Conservation (phyloP, 2,113 vertebrate genomes). For the Octodon degus region DNA sequence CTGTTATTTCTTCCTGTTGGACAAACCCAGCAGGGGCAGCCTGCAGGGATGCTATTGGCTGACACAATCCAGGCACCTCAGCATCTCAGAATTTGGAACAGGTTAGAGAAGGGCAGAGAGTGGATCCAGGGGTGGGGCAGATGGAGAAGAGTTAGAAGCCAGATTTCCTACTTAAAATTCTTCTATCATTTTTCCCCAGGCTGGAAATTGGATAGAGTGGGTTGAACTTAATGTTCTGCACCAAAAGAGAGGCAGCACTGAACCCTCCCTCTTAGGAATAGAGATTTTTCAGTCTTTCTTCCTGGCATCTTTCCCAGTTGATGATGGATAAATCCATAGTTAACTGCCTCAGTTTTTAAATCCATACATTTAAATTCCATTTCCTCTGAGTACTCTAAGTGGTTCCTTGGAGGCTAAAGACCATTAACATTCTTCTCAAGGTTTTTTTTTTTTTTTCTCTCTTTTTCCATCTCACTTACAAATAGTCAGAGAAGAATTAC, state of each 20-base stretch:
- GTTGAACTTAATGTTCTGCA: neutral
- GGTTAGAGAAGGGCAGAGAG: neutral
- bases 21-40: neutral
- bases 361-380: slow-evolving; percentile 59
- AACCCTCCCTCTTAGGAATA: neutral
- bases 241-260: neutral
- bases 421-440: neutral
- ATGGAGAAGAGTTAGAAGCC: neutral
- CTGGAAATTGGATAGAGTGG: neutral
- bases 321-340: slow-evolving; percentile 36
- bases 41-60: neutral
- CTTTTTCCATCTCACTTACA: neutral
- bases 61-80: neutral
- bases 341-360: slow-evolving; percentile 48
- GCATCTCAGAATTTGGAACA: neutral
- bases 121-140: neutral
- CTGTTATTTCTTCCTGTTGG: neutral
- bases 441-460: neutral
- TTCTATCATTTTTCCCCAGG: neutral
- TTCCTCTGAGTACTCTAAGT: slow-evolving; percentile 42
- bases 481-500: slow-evolving; percentile 36
- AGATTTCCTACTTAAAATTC: neutral
- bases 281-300: slow-evolving; percentile 39
- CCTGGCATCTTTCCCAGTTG: neutral
- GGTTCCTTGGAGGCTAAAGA: slow-evolving; percentile 19